Evolutionary conservation across 2,888 invertebrate genomes (phyloP), one percentile per base, ranked within the genome.

Genomic region (Thereva nobilitata): DNA sequence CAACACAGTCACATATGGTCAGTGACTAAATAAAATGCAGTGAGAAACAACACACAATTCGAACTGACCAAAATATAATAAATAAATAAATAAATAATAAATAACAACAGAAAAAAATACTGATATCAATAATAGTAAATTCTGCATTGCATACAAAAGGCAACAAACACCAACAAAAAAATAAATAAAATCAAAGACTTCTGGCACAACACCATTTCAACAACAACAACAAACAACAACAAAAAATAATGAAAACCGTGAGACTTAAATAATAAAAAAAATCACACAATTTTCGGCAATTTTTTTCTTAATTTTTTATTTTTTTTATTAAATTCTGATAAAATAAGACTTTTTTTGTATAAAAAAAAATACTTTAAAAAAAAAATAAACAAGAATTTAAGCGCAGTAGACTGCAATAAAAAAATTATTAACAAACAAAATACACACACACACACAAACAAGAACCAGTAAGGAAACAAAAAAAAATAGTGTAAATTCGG

Each of bases 21-120:
- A 23, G 23, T 23, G 23, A 23, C 23, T 23, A 23, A 65, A 54
- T 5, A 56, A 37, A 41, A 67, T 50, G 34, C 6, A 67, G 44
- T 50, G 42, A 50, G 47, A 40, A 53, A 59, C 34, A 41, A 54
- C 53, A 57, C 40, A 45, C 59, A 67, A 10, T 37, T 41, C 12
- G 34, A 35, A 7, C 35, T 37, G 35, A 44, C n/a, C 3, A 42
- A 55, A 23, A 56, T 10, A 42, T 44, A 34, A 35, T 37, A 12
- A 34, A 44, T 37, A 34, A 56, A 42, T 8, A 56, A n/a, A 34
- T n/a, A 44, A 44, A 37, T 42, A 56, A 56, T 34, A 42, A 37
- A 9, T 37, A 56, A 44, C 8, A 56, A 56, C 10, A 56, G 35
- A 41, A 9, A 53, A 53, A 38, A n/a, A n/a, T n/a, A 42, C 23